Percentiles rank a stretch among this genome's conserved stretches.
Evolutionary conservation across 2,113 vertebrate genomes (phyloP).

Genomic region (Ochotona princeps): DNA sequence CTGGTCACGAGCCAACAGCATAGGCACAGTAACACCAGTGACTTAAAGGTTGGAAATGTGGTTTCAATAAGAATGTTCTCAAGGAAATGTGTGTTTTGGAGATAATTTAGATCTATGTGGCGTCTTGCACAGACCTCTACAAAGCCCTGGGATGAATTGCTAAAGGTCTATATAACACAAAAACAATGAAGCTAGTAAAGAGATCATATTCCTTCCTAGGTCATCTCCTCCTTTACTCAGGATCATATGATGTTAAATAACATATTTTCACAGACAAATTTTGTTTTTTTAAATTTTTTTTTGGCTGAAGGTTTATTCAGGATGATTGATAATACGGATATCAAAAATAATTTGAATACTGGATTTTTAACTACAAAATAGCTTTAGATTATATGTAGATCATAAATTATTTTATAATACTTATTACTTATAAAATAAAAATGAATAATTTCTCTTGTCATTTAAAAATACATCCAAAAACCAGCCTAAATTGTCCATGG

Average conservation of each 20-base stretch:
- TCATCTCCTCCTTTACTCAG: background rate
- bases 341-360: background rate
- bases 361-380: background rate
- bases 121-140: slow-evolving; percentile 17
- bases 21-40: slow-evolving; percentile 67
- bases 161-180: slow-evolving; percentile 12
- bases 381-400: background rate
- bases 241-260: background rate
- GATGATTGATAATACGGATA: slow-evolving; percentile 41
- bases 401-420: background rate
- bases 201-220: background rate
- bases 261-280: background rate
- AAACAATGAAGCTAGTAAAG: slow-evolving; percentile 39
- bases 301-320: background rate
- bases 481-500: background rate
- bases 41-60: slow-evolving; percentile 76
- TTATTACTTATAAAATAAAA: slow-evolving; percentile 28
- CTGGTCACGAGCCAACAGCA: slow-evolving; percentile 69
- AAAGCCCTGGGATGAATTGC: slow-evolving; percentile 52
- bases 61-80: slow-evolving; percentile 77
- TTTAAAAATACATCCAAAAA: slow-evolving; percentile 23
- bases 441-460: background rate
- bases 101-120: slow-evolving; percentile 66
- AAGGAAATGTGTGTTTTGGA: slow-evolving; percentile 71
- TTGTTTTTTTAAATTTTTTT: background rate